Conservation (phyloP, 1,140 invertebrate species). For the Lucilia cuprina region DNA sequence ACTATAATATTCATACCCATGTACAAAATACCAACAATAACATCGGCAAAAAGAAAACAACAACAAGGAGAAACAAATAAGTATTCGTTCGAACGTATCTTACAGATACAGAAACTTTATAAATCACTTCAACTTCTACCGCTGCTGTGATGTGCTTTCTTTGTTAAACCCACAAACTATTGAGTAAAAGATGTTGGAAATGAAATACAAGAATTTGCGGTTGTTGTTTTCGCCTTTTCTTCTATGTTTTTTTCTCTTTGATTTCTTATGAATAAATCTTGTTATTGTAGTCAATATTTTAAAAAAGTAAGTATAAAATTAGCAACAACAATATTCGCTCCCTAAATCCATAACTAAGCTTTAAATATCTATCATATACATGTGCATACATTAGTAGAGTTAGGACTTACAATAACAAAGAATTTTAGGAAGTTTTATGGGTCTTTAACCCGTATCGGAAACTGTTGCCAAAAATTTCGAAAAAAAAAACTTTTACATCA, state of each 20-base stretch:
- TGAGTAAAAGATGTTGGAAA: conserved; percentile 1
- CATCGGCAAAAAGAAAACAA: background rate
- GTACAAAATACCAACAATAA: background rate
- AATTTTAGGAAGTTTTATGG: no score
- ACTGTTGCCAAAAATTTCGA: no score
- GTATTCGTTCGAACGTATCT: background rate
- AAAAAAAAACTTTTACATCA: no score
- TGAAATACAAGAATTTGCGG: conserved; percentile 5
- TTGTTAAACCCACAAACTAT: background rate
- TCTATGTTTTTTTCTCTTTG: no score
- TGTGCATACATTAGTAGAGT: no score
- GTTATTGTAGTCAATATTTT: background rate
- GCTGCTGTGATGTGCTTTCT: background rate
- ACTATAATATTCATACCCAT: background rate
- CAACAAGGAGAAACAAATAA: background rate
- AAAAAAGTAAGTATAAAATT: background rate
- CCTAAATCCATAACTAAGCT: background rate
- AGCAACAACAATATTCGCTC: background rate
- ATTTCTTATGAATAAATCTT: background rate
- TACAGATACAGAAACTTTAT: background rate
- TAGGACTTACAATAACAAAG: no score
- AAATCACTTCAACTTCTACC: background rate
- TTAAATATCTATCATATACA: no score
- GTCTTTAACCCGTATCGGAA: no score
- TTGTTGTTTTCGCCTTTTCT: background rate